phyloP scores from a whole-genome alignment of 1,140 invertebrate species.

The Hyles vespertilio region DNA sequence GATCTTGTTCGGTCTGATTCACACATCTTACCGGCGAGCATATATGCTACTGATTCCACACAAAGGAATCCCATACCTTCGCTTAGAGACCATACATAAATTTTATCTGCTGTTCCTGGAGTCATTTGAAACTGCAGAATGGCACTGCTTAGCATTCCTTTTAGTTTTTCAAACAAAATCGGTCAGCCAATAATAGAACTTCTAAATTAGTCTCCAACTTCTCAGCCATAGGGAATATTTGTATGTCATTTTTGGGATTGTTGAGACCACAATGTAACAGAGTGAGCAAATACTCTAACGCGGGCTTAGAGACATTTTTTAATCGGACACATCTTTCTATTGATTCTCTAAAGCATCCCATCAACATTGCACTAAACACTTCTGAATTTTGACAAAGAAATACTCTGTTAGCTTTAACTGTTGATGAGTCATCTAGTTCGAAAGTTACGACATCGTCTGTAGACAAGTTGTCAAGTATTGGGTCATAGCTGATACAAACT shows the following conservation, averaged over 20 bases:
- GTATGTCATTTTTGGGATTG: slow-evolving; percentile 50
- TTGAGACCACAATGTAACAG: slow-evolving; percentile 73
- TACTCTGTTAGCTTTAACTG: slow-evolving; percentile 77
- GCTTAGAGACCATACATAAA: slow-evolving; percentile 77
- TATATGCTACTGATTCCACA: slow-evolving; percentile 75
- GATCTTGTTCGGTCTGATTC: slow-evolving; percentile 52
- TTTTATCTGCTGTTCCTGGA: slow-evolving; percentile 65
- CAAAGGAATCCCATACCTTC: slow-evolving; percentile 77
- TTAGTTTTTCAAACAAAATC: slow-evolving; percentile 79
- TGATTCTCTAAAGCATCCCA: slow-evolving; percentile 81
- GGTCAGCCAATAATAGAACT: slow-evolving; percentile 79
- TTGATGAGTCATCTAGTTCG: slow-evolving; percentile 79
- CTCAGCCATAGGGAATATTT: slow-evolving; percentile 62
- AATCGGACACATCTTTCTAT: slow-evolving; percentile 75
- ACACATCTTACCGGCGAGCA: slow-evolving; percentile 69
- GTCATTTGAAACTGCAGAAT: slow-evolving; percentile 72
- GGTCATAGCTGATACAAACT: slow-evolving; percentile 52
- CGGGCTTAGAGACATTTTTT: slow-evolving; percentile 75
- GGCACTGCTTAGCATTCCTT: slow-evolving; percentile 73
- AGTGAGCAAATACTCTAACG: slow-evolving; percentile 75
- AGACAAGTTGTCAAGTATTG: slow-evolving; percentile 53
- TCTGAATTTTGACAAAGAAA: slow-evolving; percentile 79
- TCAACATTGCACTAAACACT: slow-evolving; percentile 80
- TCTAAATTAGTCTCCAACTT: slow-evolving; percentile 79
- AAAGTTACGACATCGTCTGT: slow-evolving; percentile 76